Conservation (phyloP, 1,140 invertebrate species). For the Oncopodura yosiiana region DNA sequence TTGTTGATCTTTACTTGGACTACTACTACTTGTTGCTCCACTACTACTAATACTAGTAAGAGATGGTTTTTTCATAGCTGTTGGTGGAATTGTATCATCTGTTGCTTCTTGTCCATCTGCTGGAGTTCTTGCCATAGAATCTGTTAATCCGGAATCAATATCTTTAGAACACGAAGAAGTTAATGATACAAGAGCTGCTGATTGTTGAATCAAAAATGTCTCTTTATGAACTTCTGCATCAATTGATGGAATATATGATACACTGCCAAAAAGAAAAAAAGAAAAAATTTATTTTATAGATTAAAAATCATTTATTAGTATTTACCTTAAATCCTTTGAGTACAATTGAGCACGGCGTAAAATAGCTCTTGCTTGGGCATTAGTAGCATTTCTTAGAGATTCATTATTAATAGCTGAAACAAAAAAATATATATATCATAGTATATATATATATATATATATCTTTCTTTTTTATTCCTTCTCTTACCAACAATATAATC, state of each 20-base stretch:
- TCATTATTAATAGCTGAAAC: constrained; percentile 58
- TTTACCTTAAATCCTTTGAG: constrained; percentile 40
- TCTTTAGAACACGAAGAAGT: background rate
- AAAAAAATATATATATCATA: no score
- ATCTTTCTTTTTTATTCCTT: no score
- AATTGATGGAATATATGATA: constrained; percentile 47
- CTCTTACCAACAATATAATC: constrained; percentile 45
- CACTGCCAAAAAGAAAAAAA: constrained; percentile 40
- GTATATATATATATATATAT: no score
- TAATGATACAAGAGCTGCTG: constrained; percentile 29
- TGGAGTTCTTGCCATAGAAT: constrained; percentile 20
- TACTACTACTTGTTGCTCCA: background rate
- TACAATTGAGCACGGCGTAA: constrained; percentile 49
- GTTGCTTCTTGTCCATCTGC: constrained; percentile 31
- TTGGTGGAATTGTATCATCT: constrained; percentile 2
- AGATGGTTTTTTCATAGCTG: no score
- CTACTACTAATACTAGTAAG: background rate
- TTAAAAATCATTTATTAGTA: background rate
- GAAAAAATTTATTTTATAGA: constrained; percentile 3
- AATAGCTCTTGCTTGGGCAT: constrained; percentile 54
- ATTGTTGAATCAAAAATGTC: constrained; percentile 38
- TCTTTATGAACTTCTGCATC: constrained; percentile 45
- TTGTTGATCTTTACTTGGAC: background rate
- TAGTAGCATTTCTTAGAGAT: constrained; percentile 50
- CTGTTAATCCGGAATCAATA: background rate